Percentiles rank a stretch among this genome's conserved stretches.
Evolutionary conservation across 2,888 invertebrate genomes (phyloP).

Genomic region (Lypha dubia): DNA sequence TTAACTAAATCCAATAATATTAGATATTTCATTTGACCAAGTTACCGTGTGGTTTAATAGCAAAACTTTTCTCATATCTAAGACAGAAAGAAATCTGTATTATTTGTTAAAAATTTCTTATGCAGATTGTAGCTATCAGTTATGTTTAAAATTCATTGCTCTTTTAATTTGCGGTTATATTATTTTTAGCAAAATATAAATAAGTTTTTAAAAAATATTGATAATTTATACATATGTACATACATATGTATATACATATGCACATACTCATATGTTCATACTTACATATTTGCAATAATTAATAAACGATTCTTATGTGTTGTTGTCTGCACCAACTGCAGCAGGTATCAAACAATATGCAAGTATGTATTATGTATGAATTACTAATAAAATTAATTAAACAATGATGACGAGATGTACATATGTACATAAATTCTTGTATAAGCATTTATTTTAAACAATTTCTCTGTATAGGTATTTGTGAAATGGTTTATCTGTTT

Average conservation of each 20-base stretch:
- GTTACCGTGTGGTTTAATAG: not conserved
- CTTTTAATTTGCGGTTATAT: not conserved
- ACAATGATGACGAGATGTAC: conserved; percentile 49
- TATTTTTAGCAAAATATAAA: conserved; percentile 10
- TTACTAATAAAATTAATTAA: conserved; percentile 55
- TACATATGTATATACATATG: too few species aligned
- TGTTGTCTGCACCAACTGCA: conserved; percentile 23
- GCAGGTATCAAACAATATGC: conserved; percentile 40
- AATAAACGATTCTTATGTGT: conserved; percentile 37
- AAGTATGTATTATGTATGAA: conserved; percentile 31
- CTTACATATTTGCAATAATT: conserved; percentile 58
- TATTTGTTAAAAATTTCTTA: not conserved
- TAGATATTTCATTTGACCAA: not conserved
- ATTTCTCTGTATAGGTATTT: conserved; percentile 44
- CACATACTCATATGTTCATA: too few species aligned
- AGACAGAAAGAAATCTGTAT: too few species aligned
- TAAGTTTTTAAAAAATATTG: conserved; percentile 40
- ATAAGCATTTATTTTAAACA: not conserved
- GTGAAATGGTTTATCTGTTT: conserved; percentile 68
- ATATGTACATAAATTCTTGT: conserved; percentile 4
- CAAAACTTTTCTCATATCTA: too few species aligned
- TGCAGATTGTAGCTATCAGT: not conserved
- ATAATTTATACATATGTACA: too few species aligned
- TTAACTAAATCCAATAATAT: too few species aligned
- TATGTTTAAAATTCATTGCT: not conserved